Evolutionary conservation across 2,113 vertebrate species (phyloP), one percentile per base, ranked within the genome.

Genomic region (Anas platyrhynchos): DNA sequence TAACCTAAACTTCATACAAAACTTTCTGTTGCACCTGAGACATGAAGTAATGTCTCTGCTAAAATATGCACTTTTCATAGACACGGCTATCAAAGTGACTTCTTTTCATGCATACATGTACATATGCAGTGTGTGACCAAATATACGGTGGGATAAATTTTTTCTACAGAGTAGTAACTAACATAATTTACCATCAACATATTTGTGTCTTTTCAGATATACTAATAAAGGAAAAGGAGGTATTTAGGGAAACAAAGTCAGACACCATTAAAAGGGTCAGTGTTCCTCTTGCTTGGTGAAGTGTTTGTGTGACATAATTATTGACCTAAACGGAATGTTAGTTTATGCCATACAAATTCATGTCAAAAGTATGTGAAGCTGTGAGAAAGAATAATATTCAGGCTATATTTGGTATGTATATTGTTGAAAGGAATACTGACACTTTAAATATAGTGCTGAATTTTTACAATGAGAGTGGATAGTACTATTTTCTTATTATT

Each of bases 101-200:
- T 97, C 97, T 96, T 97, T 96, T 96, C 97, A 97, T 97, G 97
- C 93, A 83, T 97, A 97, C 18, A 21, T 98, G 97, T 98, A 98
- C 74, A 98, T 97, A 98, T 17, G 91, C 97, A 97, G 92, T 98
- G 95, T 98, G 98, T 98, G 98, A 98, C 98, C 98, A 99, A 99
- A 99, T 99, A 98, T 96, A 95, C 6, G 17, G 94, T 96, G 96
- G 97, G 97, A 98, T 96, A 91, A 94, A 93, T 97, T 97, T 97
- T 98, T 98, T 98, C 97, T 98, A 97, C 92, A 92, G 93, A 98
- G 91, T 97, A 97, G 92, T 94, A 94, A 94, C 91, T 97, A 97
- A 96, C 89, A 91, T 85, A 76, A 95, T 91, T 95, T 96, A 89
- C 87, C 73, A 74, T 97, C 96, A 96, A 66, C 95, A 83, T 96